Base-by-base conservation (phyloP, 2,888 invertebrate species). In the Cryptops parisi region DNA sequence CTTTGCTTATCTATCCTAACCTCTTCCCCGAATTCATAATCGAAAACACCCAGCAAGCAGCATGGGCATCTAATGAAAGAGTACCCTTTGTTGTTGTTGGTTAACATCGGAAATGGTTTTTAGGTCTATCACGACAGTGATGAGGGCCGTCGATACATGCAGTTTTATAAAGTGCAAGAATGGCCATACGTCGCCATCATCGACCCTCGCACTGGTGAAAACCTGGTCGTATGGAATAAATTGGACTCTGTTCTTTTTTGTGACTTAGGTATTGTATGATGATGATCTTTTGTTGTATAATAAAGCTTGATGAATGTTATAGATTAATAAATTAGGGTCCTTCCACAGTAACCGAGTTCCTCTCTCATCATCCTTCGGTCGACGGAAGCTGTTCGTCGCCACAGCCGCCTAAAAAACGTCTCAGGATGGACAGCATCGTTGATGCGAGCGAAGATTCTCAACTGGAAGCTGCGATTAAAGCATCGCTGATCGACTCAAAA, bases 121-220 rank as follows among this genome's bases (percentile, higher is more conserved):
- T 56, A 70, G 70, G 68, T 69, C 3, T 73, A 73, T 61, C 67
- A 70, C 58, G 72, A 73, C 60, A 75, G 76, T 58, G 70, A 71
- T 12, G 80, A 81, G 56, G 81, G 81, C 1, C 70, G 72, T 38
- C 72, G 77, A 25, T 81, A 76, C 63, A 74, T 76, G 59, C 76
- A 78, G 62, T 81, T 80, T 62, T 81, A 81, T 63, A 75, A 76
- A 55, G 77, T 80, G 52, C 64, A 64, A 17, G 65, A 71, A 47
- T 77, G 77, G 65, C 81, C 81, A 1, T 79, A 80, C 61, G 67
- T 81, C 54, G 77, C 79, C 55, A 68, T 81, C 4, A 68, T 81
- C 52, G 81, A 81, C 68, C 81, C 81, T 9, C 70, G 78, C 60
- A 81, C 81, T 45, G 80, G 80, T 43, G 80, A 80, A 66, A 70